phyloP scores from a whole-genome alignment of 1,140 invertebrate species.

The Diorhabda elongata region DNA sequence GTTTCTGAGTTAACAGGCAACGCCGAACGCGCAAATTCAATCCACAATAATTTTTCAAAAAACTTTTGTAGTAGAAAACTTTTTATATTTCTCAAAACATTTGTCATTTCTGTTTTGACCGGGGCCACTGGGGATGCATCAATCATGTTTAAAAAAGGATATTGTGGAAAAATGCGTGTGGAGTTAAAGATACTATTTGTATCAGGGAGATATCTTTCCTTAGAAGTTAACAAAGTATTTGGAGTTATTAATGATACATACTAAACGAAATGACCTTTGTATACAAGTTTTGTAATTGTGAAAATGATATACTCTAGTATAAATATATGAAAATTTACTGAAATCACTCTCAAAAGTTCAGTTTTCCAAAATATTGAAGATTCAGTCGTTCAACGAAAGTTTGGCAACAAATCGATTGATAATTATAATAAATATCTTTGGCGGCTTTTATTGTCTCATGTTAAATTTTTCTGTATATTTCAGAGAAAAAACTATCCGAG shows the following conservation, averaged over 20 bases:
- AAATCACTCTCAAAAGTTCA: no score
- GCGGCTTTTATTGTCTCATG: no score
- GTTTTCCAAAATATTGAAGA: no score
- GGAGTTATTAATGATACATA: not conserved
- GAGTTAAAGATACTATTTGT: not conserved
- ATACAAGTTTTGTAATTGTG: no score
- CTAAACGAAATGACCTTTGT: no score
- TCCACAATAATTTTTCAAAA: slow-evolving; percentile 43
- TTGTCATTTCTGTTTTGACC: slow-evolving; percentile 45
- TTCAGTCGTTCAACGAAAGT: no score
- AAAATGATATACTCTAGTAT: no score
- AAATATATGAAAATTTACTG: no score
- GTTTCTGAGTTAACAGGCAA: slow-evolving; percentile 33
- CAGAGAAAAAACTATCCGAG: no score
- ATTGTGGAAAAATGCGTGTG: not conserved
- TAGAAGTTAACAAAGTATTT: not conserved
- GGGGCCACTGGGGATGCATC: slow-evolving; percentile 33
- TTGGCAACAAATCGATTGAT: no score
- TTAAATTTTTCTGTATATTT: no score
- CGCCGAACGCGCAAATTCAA: slow-evolving; percentile 37
- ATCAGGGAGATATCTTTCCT: slow-evolving; percentile 2
- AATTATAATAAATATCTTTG: no score
- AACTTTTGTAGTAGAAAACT: slow-evolving; percentile 41
- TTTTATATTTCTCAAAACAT: slow-evolving; percentile 38
- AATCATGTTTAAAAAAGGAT: slow-evolving; percentile 27